Conservation (phyloP, 2,888 invertebrate genomes). For the Monochamus alternatus region DNA sequence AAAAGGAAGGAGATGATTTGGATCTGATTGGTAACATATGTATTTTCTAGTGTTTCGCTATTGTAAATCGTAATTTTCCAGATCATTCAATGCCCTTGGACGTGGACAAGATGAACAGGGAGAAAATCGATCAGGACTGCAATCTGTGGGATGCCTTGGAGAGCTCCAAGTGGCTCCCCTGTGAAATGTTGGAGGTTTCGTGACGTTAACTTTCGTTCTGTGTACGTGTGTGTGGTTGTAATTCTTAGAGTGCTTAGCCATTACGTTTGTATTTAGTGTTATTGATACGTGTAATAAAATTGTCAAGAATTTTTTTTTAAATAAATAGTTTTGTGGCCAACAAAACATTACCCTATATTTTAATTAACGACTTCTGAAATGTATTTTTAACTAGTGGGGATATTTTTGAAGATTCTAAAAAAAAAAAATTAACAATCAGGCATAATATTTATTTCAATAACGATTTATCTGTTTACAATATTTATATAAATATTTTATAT, state of each 20-base stretch:
- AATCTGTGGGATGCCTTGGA: constrained; percentile 88
- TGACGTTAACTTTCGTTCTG: constrained; percentile 37
- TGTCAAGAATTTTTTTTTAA: too few species aligned
- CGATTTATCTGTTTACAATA: not conserved
- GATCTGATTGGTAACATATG: constrained; percentile 79
- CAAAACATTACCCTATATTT: too few species aligned
- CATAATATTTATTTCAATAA: not conserved
- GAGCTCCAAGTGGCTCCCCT: constrained; percentile 87
- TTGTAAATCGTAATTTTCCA: constrained; percentile 64
- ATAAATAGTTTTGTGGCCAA: too few species aligned
- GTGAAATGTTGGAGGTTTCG: constrained; percentile 78
- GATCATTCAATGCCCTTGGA: constrained; percentile 85
- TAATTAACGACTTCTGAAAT: too few species aligned
- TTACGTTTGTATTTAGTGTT: not conserved
- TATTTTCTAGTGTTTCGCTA: constrained; percentile 38
- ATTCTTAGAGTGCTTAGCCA: not conserved
- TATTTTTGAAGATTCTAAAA: not conserved
- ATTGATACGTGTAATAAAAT: too few species aligned
- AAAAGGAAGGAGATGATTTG: constrained; percentile 76
- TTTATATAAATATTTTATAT: constrained; percentile 7
- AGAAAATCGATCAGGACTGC: constrained; percentile 82
- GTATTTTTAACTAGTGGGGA: not conserved
- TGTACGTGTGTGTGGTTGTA: not conserved
- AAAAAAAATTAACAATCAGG: not conserved
- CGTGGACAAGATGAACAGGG: constrained; percentile 84